Conservation (phyloP, 1,140 invertebrate genomes). For the Drosophila pseudoobscura region DNA sequence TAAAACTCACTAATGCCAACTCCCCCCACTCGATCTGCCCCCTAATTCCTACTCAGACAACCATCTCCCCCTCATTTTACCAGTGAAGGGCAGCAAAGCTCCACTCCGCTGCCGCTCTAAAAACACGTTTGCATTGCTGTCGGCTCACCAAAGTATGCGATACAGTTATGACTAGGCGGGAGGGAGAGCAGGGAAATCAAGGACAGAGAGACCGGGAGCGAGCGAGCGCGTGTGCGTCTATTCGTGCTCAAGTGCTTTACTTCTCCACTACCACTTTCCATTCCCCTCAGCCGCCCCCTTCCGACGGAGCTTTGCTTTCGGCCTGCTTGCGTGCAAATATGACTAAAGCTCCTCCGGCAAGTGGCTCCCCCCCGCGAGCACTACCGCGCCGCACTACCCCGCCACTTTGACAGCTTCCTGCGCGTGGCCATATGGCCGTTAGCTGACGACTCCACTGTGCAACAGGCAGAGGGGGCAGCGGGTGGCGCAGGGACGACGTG, state of each 20-base stretch:
- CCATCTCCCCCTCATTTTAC: too few relatives aligned
- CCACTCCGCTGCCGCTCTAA: too few relatives aligned
- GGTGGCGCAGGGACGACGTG: neutral
- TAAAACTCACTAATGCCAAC: conserved; percentile 26
- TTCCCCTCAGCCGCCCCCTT: too few relatives aligned
- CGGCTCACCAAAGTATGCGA: conserved; percentile 59
- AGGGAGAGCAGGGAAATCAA: neutral
- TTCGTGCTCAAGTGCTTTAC: conserved; percentile 50
- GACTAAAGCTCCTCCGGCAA: conserved; percentile 43
- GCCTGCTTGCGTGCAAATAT: conserved; percentile 63
- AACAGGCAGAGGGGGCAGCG: conserved; percentile 27
- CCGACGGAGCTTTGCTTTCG: conserved; percentile 61
- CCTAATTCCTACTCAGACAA: neutral
- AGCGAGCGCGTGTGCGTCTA: conserved; percentile 13
- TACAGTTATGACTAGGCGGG: conserved; percentile 56
- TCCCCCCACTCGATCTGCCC: neutral
- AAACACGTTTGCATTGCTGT: too few relatives aligned
- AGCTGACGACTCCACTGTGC: conserved; percentile 29
- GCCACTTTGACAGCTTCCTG: conserved; percentile 54
- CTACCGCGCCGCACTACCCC: neutral
- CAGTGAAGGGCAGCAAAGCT: too few relatives aligned
- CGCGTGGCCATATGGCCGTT: conserved; percentile 52
- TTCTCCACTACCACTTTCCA: too few relatives aligned
- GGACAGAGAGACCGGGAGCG: conserved; percentile 11
- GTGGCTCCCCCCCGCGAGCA: neutral